A percentile compares a stretch with the other conserved stretches of the same genome.
phyloP scores from a whole-genome alignment of 2,888 invertebrate genomes.

The Congeria kusceri region DNA sequence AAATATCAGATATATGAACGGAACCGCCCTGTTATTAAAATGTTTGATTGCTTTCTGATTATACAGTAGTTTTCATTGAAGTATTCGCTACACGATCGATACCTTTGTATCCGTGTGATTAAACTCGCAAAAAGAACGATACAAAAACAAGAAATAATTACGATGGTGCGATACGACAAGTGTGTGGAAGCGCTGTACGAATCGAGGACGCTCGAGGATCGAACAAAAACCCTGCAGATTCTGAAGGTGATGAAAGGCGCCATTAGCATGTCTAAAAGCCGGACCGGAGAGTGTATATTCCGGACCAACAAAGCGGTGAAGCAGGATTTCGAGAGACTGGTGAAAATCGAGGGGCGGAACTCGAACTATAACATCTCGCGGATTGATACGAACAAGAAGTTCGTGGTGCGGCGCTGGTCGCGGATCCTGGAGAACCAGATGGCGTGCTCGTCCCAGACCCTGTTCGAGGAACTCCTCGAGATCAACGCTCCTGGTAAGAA shows the following conservation, averaged over 20 bases:
- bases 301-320: slow-evolving; percentile 73
- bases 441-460: slow-evolving; percentile 33
- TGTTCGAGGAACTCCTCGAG: slow-evolving; percentile 55
- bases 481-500: slow-evolving; percentile 10
- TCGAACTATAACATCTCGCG: slow-evolving; percentile 38
- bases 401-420: slow-evolving; percentile 51
- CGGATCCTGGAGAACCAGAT: slow-evolving; percentile 52
- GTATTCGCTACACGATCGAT: too few relatives aligned
- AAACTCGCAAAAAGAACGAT: too few relatives aligned
- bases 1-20: not conserved
- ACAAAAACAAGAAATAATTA: not conserved
- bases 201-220: slow-evolving; percentile 60
- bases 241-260: slow-evolving; percentile 76
- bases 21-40: not conserved
- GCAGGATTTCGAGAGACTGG: slow-evolving; percentile 60
- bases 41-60: slow-evolving; percentile 3
- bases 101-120: too few relatives aligned
- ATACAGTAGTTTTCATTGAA: not conserved
- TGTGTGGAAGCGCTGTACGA: slow-evolving; percentile 72
- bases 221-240: slow-evolving; percentile 68
- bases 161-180: slow-evolving; percentile 65
- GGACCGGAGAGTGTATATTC: slow-evolving; percentile 74
- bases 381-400: slow-evolving; percentile 52
- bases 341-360: slow-evolving; percentile 61
- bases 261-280: slow-evolving; percentile 73